These are phyloP conservation scores for Watsonalla binaria DNA, from an alignment of 2,888 invertebrate genomes.

Conservation along the genomic window DNA sequence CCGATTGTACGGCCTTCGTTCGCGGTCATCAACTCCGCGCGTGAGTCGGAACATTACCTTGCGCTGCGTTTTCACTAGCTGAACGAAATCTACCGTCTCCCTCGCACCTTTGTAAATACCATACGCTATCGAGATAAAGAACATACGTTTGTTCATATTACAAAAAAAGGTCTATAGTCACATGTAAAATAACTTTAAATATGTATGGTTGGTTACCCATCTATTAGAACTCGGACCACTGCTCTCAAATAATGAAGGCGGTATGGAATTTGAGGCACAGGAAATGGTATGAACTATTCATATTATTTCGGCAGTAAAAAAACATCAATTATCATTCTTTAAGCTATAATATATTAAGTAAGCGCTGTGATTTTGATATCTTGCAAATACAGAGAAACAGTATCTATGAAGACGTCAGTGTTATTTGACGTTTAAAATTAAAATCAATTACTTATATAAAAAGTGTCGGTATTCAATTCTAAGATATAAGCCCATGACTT, in stretches of 20 bases:
- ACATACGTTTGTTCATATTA: constrained; percentile 27
- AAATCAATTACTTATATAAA: no score
- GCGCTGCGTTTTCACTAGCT: constrained; percentile 48
- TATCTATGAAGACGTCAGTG: no score
- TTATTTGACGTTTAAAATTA: no score
- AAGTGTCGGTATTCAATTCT: no score
- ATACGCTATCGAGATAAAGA: constrained; percentile 29
- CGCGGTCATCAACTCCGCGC: constrained; percentile 73
- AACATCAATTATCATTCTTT: no score
- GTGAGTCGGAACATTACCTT: constrained; percentile 55
- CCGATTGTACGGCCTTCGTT: constrained; percentile 75
- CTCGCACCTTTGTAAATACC: constrained; percentile 34
- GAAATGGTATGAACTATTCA: constrained; percentile 16
- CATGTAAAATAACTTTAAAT: constrained; percentile 30
- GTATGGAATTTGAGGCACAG: constrained; percentile 39
- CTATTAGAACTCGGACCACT: constrained; percentile 12
- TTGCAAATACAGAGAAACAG: no score
- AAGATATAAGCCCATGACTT: not conserved
- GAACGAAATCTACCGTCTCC: constrained; percentile 27
- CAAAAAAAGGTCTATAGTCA: constrained; percentile 18
- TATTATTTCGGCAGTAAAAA: no score
- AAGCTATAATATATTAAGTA: no score
- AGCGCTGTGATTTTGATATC: no score
- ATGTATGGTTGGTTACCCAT: constrained; percentile 29
- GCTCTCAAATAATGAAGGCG: constrained; percentile 14